Evolutionary conservation across 2,888 invertebrate species (phyloP).

Genomic region (Dromius quadrimaculatus): DNA sequence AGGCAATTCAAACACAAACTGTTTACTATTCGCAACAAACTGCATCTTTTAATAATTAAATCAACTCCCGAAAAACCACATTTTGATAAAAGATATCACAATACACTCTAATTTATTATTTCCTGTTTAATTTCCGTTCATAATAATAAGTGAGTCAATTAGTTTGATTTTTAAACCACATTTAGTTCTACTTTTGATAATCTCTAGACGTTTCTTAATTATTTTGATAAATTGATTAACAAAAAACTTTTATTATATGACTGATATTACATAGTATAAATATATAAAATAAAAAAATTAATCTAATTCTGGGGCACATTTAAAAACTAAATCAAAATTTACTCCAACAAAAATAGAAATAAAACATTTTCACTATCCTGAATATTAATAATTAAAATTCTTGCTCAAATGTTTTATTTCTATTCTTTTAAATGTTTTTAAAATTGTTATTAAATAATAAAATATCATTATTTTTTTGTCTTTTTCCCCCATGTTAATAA

Average conservation of each 20-base stretch:
- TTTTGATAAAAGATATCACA: constrained; percentile 23
- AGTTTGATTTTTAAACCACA: constrained; percentile 6
- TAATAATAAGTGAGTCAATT: constrained; percentile 18
- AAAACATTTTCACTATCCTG: no score
- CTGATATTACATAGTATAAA: constrained; percentile 15
- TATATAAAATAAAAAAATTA: constrained; percentile 13
- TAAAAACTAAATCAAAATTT: background rate
- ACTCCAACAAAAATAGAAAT: background rate
- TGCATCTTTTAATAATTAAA: background rate
- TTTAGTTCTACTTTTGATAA: background rate
- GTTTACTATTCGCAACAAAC: background rate
- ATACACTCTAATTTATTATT: constrained; percentile 28
- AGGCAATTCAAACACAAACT: background rate
- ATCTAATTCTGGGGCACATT: background rate
- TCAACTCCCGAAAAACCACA: constrained; percentile 28
- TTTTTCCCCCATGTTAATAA: constrained; percentile 43
- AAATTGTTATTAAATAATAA: background rate
- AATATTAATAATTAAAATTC: no score
- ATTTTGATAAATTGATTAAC: background rate
- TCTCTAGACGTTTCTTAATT: background rate
- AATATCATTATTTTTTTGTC: background rate
- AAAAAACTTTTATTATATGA: constrained; percentile 26
- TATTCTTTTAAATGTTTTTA: no score
- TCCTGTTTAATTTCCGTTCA: constrained; percentile 24
- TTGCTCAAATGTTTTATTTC: no score